Evolutionary conservation across 2,113 vertebrate species (phyloP).

Genomic region (Myrmophylax atrothorax): DNA sequence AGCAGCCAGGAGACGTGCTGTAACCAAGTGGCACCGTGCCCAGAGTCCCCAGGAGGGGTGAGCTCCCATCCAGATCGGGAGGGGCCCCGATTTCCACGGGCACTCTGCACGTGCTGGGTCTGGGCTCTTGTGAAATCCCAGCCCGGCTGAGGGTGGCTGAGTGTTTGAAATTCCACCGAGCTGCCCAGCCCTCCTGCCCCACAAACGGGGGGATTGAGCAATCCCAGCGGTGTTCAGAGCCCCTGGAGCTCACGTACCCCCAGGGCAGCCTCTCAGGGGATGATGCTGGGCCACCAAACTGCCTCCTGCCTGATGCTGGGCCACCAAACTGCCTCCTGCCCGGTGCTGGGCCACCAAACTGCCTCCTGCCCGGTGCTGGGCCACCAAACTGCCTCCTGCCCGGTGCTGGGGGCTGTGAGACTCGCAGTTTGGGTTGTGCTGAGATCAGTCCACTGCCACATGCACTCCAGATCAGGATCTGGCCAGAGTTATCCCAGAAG

Average conservation of each 20-base stretch:
- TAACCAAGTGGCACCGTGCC: not conserved
- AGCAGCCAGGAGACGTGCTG: conserved; percentile 48
- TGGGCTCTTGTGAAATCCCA: conserved; percentile 40
- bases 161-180: conserved; percentile 21
- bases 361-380: too few relatives aligned
- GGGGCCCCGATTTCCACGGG: not conserved
- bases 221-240: not conserved
- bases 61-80: not conserved
- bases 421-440: not conserved
- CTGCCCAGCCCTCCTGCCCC: not conserved
- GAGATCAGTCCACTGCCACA: not conserved
- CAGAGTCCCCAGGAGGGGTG: conserved; percentile 30
- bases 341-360: not conserved
- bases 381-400: too few relatives aligned
- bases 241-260: not conserved
- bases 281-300: not conserved
- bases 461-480: not conserved
- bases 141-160: not conserved
- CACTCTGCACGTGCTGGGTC: not conserved
- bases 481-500: not conserved
- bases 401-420: not conserved
- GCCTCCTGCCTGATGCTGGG: not conserved
- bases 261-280: not conserved
- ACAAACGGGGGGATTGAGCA: conserved; percentile 33
- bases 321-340: not conserved